These are phyloP conservation scores for Chironomus tepperi DNA, from an alignment of 1,140 invertebrate species.

Conservation along the genomic window DNA sequence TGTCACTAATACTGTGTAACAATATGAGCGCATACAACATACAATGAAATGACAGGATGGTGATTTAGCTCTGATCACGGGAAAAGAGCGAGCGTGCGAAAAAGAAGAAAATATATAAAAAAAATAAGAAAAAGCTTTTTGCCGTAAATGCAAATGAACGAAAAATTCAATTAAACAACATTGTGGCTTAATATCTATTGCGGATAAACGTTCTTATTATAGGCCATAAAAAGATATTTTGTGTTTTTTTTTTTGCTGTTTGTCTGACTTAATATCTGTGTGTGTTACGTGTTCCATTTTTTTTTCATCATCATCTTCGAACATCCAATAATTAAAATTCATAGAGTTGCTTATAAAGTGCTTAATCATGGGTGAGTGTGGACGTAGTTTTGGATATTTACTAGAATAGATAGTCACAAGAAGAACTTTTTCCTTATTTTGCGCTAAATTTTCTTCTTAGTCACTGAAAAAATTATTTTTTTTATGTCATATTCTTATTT, in stretches of 20 bases:
- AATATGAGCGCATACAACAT: background rate
- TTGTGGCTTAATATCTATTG: background rate
- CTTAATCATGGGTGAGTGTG: background rate
- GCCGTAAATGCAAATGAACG: background rate
- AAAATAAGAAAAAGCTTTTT: background rate
- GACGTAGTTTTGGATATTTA: background rate
- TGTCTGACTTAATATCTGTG: background rate
- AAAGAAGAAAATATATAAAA: no score
- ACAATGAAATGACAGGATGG: background rate
- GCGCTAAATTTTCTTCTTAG: no score
- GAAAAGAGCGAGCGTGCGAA: constrained; percentile 11
- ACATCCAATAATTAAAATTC: no score
- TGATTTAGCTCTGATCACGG: constrained; percentile 12
- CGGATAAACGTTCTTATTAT: background rate
- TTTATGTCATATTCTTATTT: no score
- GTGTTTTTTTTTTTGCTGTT: background rate
- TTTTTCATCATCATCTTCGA: no score
- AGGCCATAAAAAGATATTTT: background rate
- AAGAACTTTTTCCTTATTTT: background rate
- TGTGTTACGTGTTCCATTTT: no score
- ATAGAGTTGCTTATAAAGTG: background rate
- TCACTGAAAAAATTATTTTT: no score
- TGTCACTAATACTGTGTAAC: background rate
- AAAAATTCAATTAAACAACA: constrained; percentile 10
- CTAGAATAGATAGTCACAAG: background rate